Evolutionary conservation across 2,888 invertebrate genomes (phyloP).

Genomic region (Cremastinae sp.): DNA sequence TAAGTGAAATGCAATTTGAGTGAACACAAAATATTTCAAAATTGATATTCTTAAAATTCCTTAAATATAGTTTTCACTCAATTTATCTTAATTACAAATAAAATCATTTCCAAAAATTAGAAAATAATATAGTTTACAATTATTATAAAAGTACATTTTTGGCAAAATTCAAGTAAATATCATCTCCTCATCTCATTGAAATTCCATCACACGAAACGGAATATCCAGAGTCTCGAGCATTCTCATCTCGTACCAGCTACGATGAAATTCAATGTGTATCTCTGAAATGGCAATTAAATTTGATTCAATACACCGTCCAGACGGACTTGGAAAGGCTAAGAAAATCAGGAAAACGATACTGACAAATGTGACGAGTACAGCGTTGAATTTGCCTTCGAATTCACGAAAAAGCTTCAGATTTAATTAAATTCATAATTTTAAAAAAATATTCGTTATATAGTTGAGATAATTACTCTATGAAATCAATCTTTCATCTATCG

Average conservation of each 20-base stretch:
- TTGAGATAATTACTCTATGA: too few species aligned
- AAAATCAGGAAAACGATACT: constrained; percentile 29
- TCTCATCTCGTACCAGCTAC: constrained; percentile 40
- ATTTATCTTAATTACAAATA: too few species aligned
- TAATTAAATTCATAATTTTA: too few species aligned
- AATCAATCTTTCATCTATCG: too few species aligned
- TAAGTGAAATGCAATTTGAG: too few species aligned
- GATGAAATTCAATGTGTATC: not conserved
- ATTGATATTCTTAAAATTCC: too few species aligned
- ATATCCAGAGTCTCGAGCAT: constrained; percentile 38
- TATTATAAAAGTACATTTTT: constrained; percentile 4
- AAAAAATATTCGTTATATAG: too few species aligned
- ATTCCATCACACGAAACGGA: constrained; percentile 47
- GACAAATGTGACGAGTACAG: constrained; percentile 7
- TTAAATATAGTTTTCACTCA: too few species aligned
- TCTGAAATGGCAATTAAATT: constrained; percentile 49
- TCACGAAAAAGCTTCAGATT: too few species aligned
- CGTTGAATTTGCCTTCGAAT: not conserved
- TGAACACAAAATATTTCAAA: too few species aligned
- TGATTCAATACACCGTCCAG: constrained; percentile 47
- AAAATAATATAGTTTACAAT: constrained; percentile 16
- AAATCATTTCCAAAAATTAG: too few species aligned
- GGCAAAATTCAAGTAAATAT: constrained; percentile 1
- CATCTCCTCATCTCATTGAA: constrained; percentile 44
- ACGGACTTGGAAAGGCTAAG: constrained; percentile 7